Evolutionary conservation across 2,888 invertebrate genomes (phyloP).

Genomic region (Rotaria socialis): DNA sequence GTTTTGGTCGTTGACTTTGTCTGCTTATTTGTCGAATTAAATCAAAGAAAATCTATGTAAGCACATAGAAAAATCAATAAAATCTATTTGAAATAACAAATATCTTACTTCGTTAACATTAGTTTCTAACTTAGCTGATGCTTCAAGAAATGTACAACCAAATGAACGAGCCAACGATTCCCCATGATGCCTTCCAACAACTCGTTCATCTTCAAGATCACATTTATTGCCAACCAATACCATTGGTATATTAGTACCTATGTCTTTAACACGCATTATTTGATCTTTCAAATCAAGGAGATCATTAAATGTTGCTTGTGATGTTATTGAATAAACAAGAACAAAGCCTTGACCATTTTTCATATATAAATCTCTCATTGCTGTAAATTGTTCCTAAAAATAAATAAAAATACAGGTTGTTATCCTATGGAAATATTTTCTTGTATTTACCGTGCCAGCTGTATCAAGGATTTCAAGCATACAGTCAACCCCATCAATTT

Average conservation of each 20-base stretch:
- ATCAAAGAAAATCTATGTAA: conserved; percentile 56
- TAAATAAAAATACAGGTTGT: background rate
- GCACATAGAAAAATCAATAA: background rate
- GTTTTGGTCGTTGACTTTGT: background rate
- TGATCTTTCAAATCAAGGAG: conserved; percentile 96
- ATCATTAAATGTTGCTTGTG: conserved; percentile 99
- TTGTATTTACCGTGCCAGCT: conserved; percentile 73
- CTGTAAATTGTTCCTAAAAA: conserved; percentile 89
- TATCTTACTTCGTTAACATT: conserved; percentile 85
- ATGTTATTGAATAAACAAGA: conserved; percentile 98
- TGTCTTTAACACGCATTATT: conserved; percentile 87
- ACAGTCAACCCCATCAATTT: conserved; percentile 98
- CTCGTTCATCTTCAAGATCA: conserved; percentile 97
- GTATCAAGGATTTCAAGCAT: conserved; percentile 99
- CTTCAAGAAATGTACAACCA: conserved; percentile 99
- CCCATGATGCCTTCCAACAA: conserved; percentile 97
- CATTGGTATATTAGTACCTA: conserved; percentile 72
- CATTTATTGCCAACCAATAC: conserved; percentile 99
- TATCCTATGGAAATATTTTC: too few species aligned
- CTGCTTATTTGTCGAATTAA: conserved; percentile 46
- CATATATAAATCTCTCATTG: conserved; percentile 99
- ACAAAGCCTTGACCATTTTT: conserved; percentile 99
- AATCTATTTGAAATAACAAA: too few species aligned
- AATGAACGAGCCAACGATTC: conserved; percentile 86
- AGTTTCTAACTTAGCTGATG: conserved; percentile 99